Evolutionary conservation across 2,888 invertebrate species (phyloP), one percentile per base, ranked within the genome.

Genomic region (Ormyrus rosae): DNA sequence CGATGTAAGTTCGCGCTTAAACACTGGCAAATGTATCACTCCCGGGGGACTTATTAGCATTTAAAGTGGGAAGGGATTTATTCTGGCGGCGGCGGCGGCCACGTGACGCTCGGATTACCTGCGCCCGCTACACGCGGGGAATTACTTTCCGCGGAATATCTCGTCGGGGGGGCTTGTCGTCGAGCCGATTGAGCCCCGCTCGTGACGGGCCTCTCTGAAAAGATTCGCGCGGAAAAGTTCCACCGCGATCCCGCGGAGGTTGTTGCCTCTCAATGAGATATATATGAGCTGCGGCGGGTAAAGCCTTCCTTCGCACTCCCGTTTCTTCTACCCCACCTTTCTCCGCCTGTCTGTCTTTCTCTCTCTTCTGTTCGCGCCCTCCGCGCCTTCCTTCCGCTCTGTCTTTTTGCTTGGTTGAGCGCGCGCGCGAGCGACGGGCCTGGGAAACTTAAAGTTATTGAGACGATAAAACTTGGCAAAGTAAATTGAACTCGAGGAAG

Each of bases 41-140:
- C 58, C 50, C 63, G 45, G 6, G 34, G 64, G 67, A 71, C 61
- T 80, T 71, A 75, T 80, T 80, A 80, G 80, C 80, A 80, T 80
- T 80, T 80, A 76, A 71, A 80, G 75, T 71, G 80, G 61, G 60
- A 58, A 56, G 67, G 71, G 76, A 80, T 80, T 74, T 80, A 80
- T 80, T 75, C 13, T 34, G 34, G 58, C 46, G 65, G n/a, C 34
- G 60, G 65, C 51, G 61, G 10, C 11, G 34, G 10, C 13, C 45
- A 45, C 13, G 56, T 46, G 46, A 55, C 46, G 51, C 56, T 48
- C 48, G 76, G 75, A 76, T 80, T 80, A 80, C 71, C 34, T 34
- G 51, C 68, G 68, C n/a, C 45, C 19, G 45, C 13, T 51, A 46
- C 46, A 55, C 63, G 61, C 11, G 69, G 50, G 9, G 34, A 80